Evolutionary conservation across 2,113 vertebrate species (phyloP).

Genomic region (Pterocles burchelli): DNA sequence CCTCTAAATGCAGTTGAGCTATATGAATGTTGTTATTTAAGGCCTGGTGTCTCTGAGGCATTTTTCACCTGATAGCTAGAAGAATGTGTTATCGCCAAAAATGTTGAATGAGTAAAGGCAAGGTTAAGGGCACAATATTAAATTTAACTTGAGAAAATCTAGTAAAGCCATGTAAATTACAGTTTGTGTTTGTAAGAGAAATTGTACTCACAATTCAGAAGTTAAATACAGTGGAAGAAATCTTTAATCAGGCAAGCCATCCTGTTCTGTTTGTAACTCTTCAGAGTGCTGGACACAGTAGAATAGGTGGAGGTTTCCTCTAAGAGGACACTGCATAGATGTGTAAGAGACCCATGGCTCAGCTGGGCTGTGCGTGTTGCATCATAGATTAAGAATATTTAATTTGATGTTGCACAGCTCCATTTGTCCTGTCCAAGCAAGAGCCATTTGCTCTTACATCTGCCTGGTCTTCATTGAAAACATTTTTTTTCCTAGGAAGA

Average conservation of each 20-base stretch:
- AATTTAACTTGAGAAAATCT: background rate
- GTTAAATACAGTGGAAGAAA: background rate
- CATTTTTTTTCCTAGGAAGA: background rate
- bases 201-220: background rate
- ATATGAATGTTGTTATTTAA: background rate
- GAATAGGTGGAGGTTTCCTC: background rate
- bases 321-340: background rate
- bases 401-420: fast-evolving
- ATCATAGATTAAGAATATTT: background rate
- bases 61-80: background rate
- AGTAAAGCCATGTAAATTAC: background rate
- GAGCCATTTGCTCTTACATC: background rate
- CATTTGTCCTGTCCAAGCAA: background rate
- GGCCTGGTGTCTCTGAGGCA: background rate
- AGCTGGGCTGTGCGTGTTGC: background rate
- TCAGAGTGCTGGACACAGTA: background rate
- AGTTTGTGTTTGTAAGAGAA: background rate
- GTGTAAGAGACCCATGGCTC: background rate
- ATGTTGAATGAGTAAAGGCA: background rate
- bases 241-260: background rate
- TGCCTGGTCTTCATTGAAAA: background rate
- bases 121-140: background rate
- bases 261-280: background rate
- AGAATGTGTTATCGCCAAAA: background rate
- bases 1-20: background rate